phyloP scores from a whole-genome alignment of 2,113 vertebrate genomes.

The Pteronura brasiliensis region DNA sequence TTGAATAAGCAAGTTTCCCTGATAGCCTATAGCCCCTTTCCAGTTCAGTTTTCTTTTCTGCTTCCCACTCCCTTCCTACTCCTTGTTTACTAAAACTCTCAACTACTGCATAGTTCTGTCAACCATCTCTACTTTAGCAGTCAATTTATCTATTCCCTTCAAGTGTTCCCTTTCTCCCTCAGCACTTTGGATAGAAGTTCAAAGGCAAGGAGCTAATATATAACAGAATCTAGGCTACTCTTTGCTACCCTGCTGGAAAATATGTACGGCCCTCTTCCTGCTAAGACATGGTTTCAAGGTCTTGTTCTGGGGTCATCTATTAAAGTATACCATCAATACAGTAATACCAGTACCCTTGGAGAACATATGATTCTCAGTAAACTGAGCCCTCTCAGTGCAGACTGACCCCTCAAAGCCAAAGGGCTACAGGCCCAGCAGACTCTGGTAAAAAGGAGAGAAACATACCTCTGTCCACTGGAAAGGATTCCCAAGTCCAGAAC shows the following conservation, averaged over 20 bases:
- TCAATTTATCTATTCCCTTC: neutral
- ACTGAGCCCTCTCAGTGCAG: neutral
- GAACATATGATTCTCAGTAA: conserved; percentile 84
- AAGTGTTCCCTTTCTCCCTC: neutral
- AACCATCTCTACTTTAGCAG: neutral
- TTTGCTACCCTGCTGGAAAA: conserved; percentile 85
- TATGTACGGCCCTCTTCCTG: conserved; percentile 89
- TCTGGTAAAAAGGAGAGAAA: conserved; percentile 87
- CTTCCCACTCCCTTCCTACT: conserved; percentile 72
- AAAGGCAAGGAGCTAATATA: conserved; percentile 20
- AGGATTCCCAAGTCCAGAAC: conserved; percentile 88
- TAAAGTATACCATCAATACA: conserved; percentile 88
- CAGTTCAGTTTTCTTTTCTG: conserved; percentile 76
- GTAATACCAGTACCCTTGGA: conserved; percentile 83
- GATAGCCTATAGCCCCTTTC: neutral
- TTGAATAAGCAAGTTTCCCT: neutral
- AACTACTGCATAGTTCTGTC: neutral
- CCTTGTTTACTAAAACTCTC: neutral
- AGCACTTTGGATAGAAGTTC: neutral
- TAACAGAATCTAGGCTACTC: conserved; percentile 84
- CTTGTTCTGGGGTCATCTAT: conserved; percentile 77
- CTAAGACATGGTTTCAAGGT: conserved; percentile 85
- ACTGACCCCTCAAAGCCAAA: neutral
- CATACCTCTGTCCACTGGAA: conserved; percentile 86
- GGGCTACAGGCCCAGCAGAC: conserved; percentile 86